Evolutionary conservation across 37 sponge, comb jelly and placozoan species (phyloP).

Genomic region (Eunapius fragilis): DNA sequence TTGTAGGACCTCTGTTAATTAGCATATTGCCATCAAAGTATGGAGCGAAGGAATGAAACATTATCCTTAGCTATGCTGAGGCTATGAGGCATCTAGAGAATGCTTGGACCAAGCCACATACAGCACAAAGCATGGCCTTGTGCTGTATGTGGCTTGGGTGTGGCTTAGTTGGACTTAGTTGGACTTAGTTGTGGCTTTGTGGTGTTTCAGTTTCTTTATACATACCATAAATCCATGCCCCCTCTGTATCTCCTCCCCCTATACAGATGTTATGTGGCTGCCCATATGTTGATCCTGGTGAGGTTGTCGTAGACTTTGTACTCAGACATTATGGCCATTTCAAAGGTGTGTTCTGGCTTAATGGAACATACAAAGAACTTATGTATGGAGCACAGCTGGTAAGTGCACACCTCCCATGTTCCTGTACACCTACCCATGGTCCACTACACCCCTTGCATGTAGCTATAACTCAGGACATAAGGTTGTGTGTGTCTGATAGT

Average conservation of each 20-base stretch:
- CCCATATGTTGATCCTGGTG: constrained; percentile 25
- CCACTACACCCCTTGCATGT: background rate
- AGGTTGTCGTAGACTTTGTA: constrained; percentile 45
- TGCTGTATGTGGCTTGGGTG: too few species aligned
- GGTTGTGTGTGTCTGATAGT: background rate
- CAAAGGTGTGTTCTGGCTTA: constrained; percentile 55
- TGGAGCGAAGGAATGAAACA: too few species aligned
- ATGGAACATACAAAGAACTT: background rate
- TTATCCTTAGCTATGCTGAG: too few species aligned
- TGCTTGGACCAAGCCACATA: too few species aligned
- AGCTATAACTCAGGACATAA: background rate
- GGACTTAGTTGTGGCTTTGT: too few species aligned
- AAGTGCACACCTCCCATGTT: background rate
- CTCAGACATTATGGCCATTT: constrained; percentile 10
- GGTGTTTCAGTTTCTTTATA: background rate
- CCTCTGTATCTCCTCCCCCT: background rate
- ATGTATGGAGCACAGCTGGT: constrained; percentile 9
- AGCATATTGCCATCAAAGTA: too few species aligned
- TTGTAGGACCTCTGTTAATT: too few species aligned
- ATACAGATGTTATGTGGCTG: constrained; percentile 44
- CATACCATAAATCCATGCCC: background rate
- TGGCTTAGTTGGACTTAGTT: background rate
- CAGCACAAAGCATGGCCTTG: too few species aligned
- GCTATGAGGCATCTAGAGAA: too few species aligned
- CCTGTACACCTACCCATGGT: background rate